These are phyloP conservation scores for Rhizoglyphus robini DNA, from an alignment of 1,140 invertebrate species.

Conservation along the genomic window DNA sequence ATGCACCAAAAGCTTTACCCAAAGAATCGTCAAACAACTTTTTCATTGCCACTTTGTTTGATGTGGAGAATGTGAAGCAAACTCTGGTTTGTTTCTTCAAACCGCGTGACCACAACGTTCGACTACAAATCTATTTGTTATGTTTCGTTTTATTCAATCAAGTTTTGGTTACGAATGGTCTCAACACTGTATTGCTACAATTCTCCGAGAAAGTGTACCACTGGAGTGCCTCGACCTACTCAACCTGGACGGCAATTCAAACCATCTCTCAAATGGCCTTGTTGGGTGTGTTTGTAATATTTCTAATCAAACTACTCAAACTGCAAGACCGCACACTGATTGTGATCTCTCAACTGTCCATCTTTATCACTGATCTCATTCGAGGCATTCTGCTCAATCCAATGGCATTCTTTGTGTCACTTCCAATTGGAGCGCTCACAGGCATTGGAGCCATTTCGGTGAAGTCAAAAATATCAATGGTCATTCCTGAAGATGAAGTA, in stretches of 20 bases:
- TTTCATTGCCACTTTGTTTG: too few relatives aligned
- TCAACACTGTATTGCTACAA: background rate
- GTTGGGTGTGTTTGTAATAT: background rate
- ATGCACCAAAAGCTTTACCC: too few relatives aligned
- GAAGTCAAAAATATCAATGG: background rate
- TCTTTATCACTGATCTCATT: background rate
- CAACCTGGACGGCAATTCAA: background rate
- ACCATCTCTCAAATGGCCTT: background rate
- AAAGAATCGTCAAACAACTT: background rate
- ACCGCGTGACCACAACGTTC: background rate
- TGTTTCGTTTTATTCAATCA: background rate
- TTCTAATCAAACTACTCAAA: background rate
- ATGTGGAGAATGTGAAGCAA: background rate
- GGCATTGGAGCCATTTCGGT: background rate
- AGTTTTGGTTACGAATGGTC: background rate
- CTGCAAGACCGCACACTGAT: background rate
- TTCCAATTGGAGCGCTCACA: background rate
- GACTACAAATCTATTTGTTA: background rate
- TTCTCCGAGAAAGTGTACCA: constrained; percentile 1
- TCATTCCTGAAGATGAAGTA: constrained; percentile 6
- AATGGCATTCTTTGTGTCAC: background rate
- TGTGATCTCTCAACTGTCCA: background rate
- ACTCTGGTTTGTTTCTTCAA: background rate
- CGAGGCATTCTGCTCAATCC: background rate
- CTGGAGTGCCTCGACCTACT: background rate